Conservation (phyloP, 2,113 vertebrate species). For the Petrocephalus microphthalmus region DNA sequence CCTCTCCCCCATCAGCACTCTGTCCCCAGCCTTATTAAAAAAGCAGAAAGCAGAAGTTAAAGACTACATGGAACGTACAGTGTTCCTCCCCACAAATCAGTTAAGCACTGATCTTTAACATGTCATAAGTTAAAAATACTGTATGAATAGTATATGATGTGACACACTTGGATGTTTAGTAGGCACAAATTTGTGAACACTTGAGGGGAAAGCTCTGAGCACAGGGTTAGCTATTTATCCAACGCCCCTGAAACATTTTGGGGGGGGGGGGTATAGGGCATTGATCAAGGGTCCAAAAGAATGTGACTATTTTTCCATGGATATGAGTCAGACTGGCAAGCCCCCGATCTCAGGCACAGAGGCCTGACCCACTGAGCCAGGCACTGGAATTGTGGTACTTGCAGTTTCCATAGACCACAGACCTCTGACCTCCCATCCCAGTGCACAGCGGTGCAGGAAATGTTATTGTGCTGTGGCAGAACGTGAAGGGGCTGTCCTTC, state of each 20-base stretch:
- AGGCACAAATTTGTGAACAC: neutral
- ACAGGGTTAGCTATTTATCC: neutral
- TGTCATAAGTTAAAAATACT: neutral
- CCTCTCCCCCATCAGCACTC: too few relatives aligned
- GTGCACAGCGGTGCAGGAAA: neutral
- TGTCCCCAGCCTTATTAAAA: too few relatives aligned
- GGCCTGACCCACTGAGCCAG: neutral
- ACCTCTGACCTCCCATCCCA: neutral
- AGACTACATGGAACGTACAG: neutral
- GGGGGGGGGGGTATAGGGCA: neutral
- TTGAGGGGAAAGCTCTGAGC: neutral
- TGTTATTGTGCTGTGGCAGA: neutral
- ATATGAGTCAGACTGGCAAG: neutral
- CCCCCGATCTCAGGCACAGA: neutral
- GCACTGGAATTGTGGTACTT: neutral
- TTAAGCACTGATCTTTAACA: neutral
- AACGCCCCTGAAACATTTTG: neutral
- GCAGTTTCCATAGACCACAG: neutral
- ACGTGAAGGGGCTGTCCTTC: neutral
- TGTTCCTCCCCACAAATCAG: neutral
- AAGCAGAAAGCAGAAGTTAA: neutral
- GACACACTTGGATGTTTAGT: neutral
- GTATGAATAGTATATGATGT: neutral
- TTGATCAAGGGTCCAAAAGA: neutral
- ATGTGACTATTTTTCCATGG: neutral